Percentiles rank a stretch among this genome's conserved stretches.
Conservation (phyloP, 2,797 vertebrate genomes). For the Taenioides sp. region DNA sequence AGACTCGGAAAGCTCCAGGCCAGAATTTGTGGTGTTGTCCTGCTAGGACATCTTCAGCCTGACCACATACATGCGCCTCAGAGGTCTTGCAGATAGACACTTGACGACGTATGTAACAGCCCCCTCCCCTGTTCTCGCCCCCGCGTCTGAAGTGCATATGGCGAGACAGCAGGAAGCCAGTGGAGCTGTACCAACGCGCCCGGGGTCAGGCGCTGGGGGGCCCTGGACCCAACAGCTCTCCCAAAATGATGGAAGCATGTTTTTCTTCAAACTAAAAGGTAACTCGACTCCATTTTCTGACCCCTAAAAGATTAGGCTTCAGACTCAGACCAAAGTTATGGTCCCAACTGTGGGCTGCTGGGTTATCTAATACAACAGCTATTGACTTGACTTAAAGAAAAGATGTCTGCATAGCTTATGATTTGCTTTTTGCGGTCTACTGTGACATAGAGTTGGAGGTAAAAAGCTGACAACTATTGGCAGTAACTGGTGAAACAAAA, state of each 20-base stretch:
- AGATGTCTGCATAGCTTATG: constrained; percentile 24
- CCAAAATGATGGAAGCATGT: constrained; percentile 67
- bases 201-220: constrained; percentile 3
- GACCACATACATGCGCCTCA: not conserved
- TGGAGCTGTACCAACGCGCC: constrained; percentile 37
- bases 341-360: constrained; percentile 52
- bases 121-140: constrained; percentile 32
- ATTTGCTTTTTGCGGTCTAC: constrained; percentile 53
- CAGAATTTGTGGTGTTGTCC: not conserved
- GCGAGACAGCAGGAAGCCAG: constrained; percentile 72
- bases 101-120: constrained; percentile 41
- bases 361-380: constrained; percentile 57
- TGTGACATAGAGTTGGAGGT: constrained; percentile 56
- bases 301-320: constrained; percentile 43
- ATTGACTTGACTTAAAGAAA: constrained; percentile 27
- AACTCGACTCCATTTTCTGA: constrained; percentile 45
- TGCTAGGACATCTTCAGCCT: constrained; percentile 1
- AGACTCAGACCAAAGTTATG: constrained; percentile 42
- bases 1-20: not conserved
- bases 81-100: constrained; percentile 16
- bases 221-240: constrained; percentile 34
- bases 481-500: constrained; percentile 49
- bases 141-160: constrained; percentile 46
- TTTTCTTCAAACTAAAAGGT: constrained; percentile 63
- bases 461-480: constrained; percentile 43